Conservation (phyloP, 2,113 vertebrate genomes). For the Brachypodius melanocephalos region DNA sequence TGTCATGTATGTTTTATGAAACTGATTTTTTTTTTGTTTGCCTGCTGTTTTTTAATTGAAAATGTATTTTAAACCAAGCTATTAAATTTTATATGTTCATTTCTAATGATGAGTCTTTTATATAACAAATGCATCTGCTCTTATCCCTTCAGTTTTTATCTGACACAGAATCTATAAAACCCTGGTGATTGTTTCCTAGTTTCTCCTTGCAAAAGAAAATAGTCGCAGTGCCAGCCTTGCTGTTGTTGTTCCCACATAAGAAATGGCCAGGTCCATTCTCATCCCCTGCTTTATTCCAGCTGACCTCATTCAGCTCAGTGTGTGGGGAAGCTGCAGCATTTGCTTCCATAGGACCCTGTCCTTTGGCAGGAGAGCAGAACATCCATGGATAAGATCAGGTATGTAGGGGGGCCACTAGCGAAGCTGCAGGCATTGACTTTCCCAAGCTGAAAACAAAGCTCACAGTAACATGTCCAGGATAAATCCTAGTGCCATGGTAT, state of each 20-base stretch:
- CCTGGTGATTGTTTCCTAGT: not conserved
- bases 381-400: fast-evolving
- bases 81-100: slow-evolving; percentile 82
- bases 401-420: fast-evolving
- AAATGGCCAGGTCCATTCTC: not conserved
- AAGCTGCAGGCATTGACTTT: not conserved
- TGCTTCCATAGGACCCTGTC: not conserved
- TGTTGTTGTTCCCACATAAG: not conserved
- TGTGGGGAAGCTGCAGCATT: fast-evolving
- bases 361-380: not conserved
- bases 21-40: slow-evolving; percentile 45
- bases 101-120: slow-evolving; percentile 55
- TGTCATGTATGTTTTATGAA: slow-evolving; percentile 66
- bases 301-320: not conserved
- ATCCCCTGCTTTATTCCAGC: not conserved
- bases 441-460: not conserved
- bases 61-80: slow-evolving; percentile 72
- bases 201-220: not conserved
- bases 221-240: not conserved
- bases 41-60: slow-evolving; percentile 69
- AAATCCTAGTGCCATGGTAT: fast-evolving
- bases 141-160: not conserved
- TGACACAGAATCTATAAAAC: not conserved
- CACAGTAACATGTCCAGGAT: not conserved
- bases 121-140: not conserved